These are phyloP conservation scores for Hydrotaea cyrtoneurina DNA, from an alignment of 2,888 invertebrate species.

Conservation along the genomic window DNA sequence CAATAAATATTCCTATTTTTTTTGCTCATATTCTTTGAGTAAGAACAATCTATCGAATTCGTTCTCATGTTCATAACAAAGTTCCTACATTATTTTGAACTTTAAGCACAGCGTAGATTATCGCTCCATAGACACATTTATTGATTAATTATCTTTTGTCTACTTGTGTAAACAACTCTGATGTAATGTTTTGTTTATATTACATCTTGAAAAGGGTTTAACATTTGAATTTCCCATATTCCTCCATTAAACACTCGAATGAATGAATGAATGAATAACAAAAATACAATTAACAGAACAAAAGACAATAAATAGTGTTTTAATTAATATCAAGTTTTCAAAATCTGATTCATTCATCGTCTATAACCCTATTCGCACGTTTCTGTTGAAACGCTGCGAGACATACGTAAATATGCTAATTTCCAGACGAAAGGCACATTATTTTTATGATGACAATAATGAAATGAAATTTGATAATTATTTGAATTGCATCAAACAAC, in stretches of 20 bases:
- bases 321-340: background rate
- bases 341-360: background rate
- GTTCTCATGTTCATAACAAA: too few species aligned
- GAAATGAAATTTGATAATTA: too few species aligned
- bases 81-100: background rate
- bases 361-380: background rate
- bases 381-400: background rate
- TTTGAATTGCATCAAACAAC: too few species aligned
- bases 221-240: background rate
- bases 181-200: slow-evolving; percentile 24
- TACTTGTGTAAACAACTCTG: background rate
- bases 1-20: too few species aligned
- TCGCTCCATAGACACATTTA: background rate
- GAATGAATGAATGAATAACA: too few species aligned
- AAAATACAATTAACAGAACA: background rate
- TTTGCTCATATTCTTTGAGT: too few species aligned
- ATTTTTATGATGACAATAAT: too few species aligned
- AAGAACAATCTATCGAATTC: too few species aligned
- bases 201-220: slow-evolving; percentile 18
- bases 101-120: background rate
- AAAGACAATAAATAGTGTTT: background rate
- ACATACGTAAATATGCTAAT: background rate
- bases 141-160: background rate
- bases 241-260: background rate
- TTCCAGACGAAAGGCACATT: background rate